Conservation (phyloP, 2,888 invertebrate species). For the Phania funesta region DNA sequence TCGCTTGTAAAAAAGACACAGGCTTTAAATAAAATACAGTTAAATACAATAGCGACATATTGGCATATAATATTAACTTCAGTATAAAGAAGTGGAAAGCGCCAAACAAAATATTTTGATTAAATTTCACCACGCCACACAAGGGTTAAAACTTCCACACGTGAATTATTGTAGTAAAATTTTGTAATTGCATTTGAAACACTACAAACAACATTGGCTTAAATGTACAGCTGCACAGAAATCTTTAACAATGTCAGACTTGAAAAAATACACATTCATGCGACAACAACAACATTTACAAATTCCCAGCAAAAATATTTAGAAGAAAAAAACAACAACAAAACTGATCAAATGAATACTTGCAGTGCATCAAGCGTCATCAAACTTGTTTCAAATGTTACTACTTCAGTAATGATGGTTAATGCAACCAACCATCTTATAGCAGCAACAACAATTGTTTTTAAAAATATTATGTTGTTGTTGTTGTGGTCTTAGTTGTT, state of each 20-base stretch:
- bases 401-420: conserved; percentile 52
- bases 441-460: conserved; percentile 48
- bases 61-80: too few relatives aligned
- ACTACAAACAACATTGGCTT: conserved; percentile 6
- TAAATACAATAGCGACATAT: too few relatives aligned
- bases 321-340: conserved; percentile 2
- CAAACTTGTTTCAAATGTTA: conserved; percentile 67
- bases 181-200: conserved; percentile 19
- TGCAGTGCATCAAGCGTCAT: conserved; percentile 61
- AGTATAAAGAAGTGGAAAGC: too few relatives aligned
- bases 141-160: conserved; percentile 47
- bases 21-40: too few relatives aligned
- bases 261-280: conserved; percentile 38
- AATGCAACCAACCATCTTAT: conserved; percentile 25
- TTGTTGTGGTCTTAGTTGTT: conserved; percentile 20
- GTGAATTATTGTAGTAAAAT: conserved; percentile 54
- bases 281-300: conserved; percentile 26
- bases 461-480: conserved; percentile 47
- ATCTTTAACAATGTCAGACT: conserved; percentile 39
- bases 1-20: too few relatives aligned
- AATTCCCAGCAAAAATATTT: conserved; percentile 38
- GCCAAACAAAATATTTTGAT: too few relatives aligned
- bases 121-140: too few relatives aligned
- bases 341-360: conserved; percentile 31
- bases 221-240: conserved; percentile 54